phyloP scores from a whole-genome alignment of 2,113 vertebrate species.

The Crotalus tigris region DNA sequence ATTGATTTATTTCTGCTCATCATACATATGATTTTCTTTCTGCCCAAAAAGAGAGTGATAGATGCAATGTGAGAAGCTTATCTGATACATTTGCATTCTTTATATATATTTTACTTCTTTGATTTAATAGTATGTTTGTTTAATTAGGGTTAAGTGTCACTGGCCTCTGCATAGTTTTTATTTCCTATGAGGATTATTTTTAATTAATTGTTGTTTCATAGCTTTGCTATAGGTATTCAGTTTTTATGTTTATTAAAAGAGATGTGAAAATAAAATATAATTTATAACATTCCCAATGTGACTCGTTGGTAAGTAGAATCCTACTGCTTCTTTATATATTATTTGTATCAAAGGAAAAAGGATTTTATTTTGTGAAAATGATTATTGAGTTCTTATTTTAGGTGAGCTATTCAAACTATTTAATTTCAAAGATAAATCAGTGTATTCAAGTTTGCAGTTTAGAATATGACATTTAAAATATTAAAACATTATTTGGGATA shows the following conservation, averaged over 20 bases:
- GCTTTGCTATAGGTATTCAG: not conserved
- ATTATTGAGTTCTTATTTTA: not conserved
- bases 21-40: not conserved
- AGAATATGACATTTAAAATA: not conserved
- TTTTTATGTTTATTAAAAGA: not conserved
- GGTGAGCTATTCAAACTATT: not conserved
- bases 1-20: not conserved
- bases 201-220: not conserved
- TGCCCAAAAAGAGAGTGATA: not conserved
- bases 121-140: not conserved
- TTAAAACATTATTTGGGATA: not conserved
- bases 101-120: not conserved
- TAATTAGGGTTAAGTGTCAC: not conserved
- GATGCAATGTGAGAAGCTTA: not conserved
- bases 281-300: not conserved
- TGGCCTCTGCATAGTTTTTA: not conserved
- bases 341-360: not conserved
- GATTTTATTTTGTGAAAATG: not conserved
- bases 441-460: not conserved
- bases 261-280: not conserved
- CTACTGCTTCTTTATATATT: not conserved
- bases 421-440: not conserved
- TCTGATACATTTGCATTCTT: not conserved
- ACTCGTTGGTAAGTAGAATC: not conserved
- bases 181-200: not conserved